phyloP scores from a whole-genome alignment of 2,797 vertebrate species.

The Columba guinea region DNA sequence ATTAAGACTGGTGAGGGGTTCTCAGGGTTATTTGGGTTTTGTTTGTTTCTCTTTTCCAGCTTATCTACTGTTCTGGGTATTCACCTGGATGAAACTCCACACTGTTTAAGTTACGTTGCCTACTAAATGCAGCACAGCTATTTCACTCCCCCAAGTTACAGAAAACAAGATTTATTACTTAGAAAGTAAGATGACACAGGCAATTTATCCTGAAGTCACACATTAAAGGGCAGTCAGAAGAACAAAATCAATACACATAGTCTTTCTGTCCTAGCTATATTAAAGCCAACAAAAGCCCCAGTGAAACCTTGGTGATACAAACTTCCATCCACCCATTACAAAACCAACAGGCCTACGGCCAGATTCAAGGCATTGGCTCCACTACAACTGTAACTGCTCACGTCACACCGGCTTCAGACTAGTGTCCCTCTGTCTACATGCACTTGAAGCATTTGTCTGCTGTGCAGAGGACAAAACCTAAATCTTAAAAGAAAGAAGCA shows the following conservation, averaged over 20 bases:
- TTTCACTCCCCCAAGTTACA: background rate
- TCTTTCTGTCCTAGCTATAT: background rate
- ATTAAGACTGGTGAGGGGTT: background rate
- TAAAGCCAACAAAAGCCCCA: background rate
- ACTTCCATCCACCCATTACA: background rate
- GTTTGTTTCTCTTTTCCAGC: background rate
- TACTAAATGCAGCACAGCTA: background rate
- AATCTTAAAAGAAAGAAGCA: background rate
- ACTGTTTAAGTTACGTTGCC: background rate
- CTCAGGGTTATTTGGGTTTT: background rate
- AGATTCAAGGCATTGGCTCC: background rate
- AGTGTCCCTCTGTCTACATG: background rate
- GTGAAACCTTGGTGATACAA: background rate
- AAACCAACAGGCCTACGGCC: background rate
- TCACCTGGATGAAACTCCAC: background rate
- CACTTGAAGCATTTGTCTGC: background rate
- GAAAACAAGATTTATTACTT: background rate
- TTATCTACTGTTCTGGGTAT: background rate
- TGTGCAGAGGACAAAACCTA: background rate
- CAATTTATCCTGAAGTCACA: constrained; percentile 5
- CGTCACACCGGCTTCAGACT: background rate
- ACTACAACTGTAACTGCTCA: background rate
- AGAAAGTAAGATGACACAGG: background rate
- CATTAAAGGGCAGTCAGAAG: background rate
- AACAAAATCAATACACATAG: background rate